Base-by-base conservation (phyloP, 2,888 invertebrate species). In the Galeopsomyia nigrocyanea region DNA sequence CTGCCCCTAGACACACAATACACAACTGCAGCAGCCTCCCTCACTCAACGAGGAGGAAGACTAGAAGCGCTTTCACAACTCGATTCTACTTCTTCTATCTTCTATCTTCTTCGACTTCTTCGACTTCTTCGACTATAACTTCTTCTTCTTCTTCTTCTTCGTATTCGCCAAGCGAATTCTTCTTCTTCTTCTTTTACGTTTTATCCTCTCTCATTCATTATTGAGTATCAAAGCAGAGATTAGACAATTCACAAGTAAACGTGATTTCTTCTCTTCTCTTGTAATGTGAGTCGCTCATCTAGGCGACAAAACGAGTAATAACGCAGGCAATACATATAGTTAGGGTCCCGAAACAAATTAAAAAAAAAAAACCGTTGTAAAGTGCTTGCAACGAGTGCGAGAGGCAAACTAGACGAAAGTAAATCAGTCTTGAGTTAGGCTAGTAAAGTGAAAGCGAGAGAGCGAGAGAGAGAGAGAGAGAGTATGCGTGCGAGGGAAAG, bases 1-100 rank as follows among this genome's bases (percentile, higher is more conserved):
- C 80, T 97, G 97, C 88, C 96, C 96, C 81, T 96, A 90, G 77
- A 69, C 6, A 5, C 19, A 14, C 10, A 5, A 2, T 3, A 2
- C 3, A 5, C 26, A 26, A 3, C 26, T 3, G 26, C 26, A 46
- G 1, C 56, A 56, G 47, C 1, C 6, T 21, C 17, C 21, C n/a
- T 49, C 16, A 31, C 19, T 46, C 19, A 60, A 46, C 47, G 13
- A 58, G 3, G 50, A 51, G 22, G n/a, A 62, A 26, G 50, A 61
- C 60, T 21, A 62, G 61, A 61, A 22, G 50, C 62, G 26, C 16
- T 50, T 3, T 39, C 46, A 39, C 39, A 39, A 39, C 39, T 47
- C 39, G 39, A 26, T 26, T 39, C 39, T 39, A 39, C 39, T 39
- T 39, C 39, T 39, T 39, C 51, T n/a, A n/a, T 51, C 51, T n/a